phyloP scores from a whole-genome alignment of 2,797 vertebrate genomes.

The Pyrocephalus nanus region DNA sequence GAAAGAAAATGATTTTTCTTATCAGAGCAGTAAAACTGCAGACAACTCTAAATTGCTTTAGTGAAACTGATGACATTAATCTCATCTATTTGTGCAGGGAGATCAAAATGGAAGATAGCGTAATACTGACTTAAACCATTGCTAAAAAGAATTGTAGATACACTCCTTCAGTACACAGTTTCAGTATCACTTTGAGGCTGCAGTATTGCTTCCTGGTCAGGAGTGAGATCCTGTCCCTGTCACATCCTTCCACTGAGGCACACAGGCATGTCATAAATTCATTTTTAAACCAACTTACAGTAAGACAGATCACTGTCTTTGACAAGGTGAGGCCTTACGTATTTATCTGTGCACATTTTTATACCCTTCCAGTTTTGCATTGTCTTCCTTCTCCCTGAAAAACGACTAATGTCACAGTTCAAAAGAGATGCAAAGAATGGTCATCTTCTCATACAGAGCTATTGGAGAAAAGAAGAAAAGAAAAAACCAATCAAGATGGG shows the following conservation, averaged over 20 bases:
- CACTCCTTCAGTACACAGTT: background rate
- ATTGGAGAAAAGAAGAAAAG: background rate
- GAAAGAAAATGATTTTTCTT: background rate
- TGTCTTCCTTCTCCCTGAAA: background rate
- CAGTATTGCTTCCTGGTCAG: background rate
- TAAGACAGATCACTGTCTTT: background rate
- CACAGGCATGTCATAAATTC: background rate
- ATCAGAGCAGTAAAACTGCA: background rate
- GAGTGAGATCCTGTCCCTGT: background rate
- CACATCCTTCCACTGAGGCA: background rate
- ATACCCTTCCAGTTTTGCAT: background rate
- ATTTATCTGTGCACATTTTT: background rate
- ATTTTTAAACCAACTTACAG: background rate
- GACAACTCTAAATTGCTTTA: background rate
- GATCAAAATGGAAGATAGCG: background rate
- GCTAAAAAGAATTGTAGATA: background rate
- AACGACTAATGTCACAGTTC: background rate
- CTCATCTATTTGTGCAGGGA: background rate
- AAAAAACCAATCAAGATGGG: background rate
- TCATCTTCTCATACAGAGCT: background rate
- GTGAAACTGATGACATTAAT: background rate
- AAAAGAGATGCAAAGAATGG: background rate
- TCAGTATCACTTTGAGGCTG: conserved; percentile 26
- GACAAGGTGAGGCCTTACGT: background rate
- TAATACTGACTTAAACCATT: background rate